Conservation (phyloP, 2,888 invertebrate species). For the Prosapia bicincta region DNA sequence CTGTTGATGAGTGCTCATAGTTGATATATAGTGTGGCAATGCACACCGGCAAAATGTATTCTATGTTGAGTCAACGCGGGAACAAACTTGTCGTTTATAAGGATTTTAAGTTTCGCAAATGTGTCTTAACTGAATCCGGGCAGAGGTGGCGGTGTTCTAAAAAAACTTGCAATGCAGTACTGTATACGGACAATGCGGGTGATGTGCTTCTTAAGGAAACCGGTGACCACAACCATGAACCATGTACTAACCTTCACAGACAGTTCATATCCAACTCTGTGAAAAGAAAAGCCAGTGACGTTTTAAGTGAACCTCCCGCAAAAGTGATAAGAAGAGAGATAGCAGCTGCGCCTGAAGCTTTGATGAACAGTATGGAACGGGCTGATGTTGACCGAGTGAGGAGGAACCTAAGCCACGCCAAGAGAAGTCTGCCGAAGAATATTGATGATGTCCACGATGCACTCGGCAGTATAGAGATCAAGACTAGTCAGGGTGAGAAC, state of each 20-base stretch:
- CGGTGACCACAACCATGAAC: background rate
- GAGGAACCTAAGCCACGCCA: background rate
- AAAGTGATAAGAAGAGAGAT: background rate
- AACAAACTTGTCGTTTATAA: no score
- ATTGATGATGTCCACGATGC: background rate
- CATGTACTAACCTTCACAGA: background rate
- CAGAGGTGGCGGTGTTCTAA: background rate
- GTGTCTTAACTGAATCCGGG: background rate
- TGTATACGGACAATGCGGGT: no score
- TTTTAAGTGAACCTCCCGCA: background rate
- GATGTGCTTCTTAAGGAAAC: background rate
- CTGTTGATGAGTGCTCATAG: no score
- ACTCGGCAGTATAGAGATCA: background rate
- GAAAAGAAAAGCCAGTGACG: background rate
- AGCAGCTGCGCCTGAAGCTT: background rate
- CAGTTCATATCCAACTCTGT: background rate
- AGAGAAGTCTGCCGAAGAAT: background rate
- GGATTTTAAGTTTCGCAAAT: no score
- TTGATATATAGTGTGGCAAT: no score
- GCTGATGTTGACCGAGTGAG: background rate
- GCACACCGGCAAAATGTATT: no score
- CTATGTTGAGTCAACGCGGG: no score
- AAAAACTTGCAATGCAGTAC: no score
- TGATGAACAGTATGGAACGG: background rate
- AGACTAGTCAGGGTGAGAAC: background rate